A percentile compares a stretch with the other conserved stretches of the same genome.
Evolutionary conservation across 2,888 invertebrate species (phyloP).

Genomic region (Laothoe populi): DNA sequence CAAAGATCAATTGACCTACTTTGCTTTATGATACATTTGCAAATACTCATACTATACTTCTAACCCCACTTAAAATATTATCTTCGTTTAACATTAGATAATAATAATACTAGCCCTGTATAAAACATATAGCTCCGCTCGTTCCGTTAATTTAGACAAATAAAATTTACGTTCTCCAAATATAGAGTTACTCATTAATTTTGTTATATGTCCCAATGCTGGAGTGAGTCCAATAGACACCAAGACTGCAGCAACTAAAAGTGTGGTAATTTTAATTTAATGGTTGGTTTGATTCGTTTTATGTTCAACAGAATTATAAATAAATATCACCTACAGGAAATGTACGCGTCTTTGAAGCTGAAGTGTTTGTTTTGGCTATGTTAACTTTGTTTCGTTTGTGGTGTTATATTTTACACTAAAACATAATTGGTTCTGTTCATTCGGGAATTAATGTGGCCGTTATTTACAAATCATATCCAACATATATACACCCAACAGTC

Average conservation of each 20-base stretch:
- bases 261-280: constrained; percentile 27
- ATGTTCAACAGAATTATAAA: constrained; percentile 27
- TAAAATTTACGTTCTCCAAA: constrained; percentile 21
- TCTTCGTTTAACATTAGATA: not conserved
- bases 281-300: constrained; percentile 24
- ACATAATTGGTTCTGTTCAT: too few species aligned
- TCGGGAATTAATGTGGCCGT: not conserved
- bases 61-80: not conserved
- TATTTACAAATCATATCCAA: not conserved
- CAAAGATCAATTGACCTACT: not conserved
- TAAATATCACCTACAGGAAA: constrained; percentile 14
- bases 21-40: not conserved
- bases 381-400: not conserved
- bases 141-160: not conserved
- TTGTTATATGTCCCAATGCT: not conserved
- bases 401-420: not conserved
- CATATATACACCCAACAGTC: too few species aligned
- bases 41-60: not conserved
- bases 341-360: not conserved
- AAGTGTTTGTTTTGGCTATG: not conserved
- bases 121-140: not conserved
- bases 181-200: constrained; percentile 24
- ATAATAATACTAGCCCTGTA: not conserved
- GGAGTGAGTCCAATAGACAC: constrained; percentile 1
- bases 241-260: constrained; percentile 15